Conservation (phyloP, 92 coral and sea anemone genomes). For the Bergia puertoricense region DNA sequence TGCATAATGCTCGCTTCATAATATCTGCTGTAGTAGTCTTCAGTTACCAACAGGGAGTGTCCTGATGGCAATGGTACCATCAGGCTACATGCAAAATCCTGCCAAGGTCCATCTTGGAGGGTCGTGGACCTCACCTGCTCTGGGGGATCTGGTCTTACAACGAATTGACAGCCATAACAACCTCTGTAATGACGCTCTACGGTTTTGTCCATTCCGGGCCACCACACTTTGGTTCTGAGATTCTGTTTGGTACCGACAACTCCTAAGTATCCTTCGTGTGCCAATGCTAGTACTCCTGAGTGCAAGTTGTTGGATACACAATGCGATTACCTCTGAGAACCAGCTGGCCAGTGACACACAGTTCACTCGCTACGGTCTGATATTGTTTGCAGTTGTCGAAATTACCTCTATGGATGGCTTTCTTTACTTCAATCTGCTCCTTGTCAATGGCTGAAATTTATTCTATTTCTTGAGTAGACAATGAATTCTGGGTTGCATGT, state of each 20-base stretch:
- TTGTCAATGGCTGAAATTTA: too few species aligned
- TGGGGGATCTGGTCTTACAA: conserved; percentile 59
- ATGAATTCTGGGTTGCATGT: too few species aligned
- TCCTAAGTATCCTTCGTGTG: conserved; percentile 49
- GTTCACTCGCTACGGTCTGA: too few species aligned
- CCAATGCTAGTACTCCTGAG: conserved; percentile 35
- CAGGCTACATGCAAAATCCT: conserved; percentile 52
- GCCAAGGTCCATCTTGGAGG: conserved; percentile 58
- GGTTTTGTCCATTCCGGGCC: conserved; percentile 64
- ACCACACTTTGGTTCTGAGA: conserved; percentile 61
- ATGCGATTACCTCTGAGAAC: too few species aligned
- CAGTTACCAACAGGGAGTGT: conserved; percentile 50
- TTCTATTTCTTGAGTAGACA: too few species aligned
- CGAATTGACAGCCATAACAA: conserved; percentile 55
- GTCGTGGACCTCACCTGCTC: conserved; percentile 56
- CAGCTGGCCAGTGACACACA: conserved; percentile 41
- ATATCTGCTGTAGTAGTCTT: too few species aligned
- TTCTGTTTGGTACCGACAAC: conserved; percentile 57
- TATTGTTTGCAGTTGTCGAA: too few species aligned
- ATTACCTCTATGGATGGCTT: too few species aligned
- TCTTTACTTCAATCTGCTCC: too few species aligned
- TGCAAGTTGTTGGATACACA: conserved; percentile 27
- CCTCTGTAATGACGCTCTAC: conserved; percentile 56
- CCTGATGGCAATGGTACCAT: conserved; percentile 65
- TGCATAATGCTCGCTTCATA: too few species aligned